Percentiles rank a stretch among this genome's conserved stretches.
phyloP scores from a whole-genome alignment of 2,113 vertebrate species.

The Taurulus bubalis region DNA sequence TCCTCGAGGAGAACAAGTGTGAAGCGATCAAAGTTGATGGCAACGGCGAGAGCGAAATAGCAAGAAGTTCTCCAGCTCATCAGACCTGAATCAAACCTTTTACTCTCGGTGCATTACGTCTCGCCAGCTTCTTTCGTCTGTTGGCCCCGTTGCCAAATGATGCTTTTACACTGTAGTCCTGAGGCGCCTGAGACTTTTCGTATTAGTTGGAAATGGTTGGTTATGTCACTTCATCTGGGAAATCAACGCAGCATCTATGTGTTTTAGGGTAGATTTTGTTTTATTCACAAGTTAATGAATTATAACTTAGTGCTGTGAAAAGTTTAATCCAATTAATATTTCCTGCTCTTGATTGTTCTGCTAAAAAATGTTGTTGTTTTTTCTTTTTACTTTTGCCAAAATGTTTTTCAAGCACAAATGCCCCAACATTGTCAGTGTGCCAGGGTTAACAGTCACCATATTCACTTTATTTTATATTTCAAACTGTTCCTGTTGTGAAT shows the following conservation, averaged over 20 bases:
- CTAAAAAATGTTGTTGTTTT: no score
- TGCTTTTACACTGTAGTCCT: background rate
- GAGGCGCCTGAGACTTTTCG: background rate
- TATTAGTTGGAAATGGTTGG: background rate
- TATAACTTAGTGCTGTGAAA: background rate
- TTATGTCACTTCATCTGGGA: background rate
- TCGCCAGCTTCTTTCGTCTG: background rate
- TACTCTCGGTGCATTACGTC: background rate
- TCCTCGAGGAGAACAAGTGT: background rate
- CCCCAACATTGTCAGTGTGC: background rate
- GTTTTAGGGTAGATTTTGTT: slow-evolving; percentile 20
- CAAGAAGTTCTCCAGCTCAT: slow-evolving; percentile 15
- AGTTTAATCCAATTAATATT: background rate
- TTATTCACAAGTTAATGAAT: background rate
- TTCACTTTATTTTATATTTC: background rate
- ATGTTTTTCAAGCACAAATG: background rate
- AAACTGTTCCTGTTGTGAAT: background rate
- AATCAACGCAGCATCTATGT: background rate
- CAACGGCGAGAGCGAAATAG: background rate
- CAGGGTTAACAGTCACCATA: background rate
- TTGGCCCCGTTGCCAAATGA: background rate
- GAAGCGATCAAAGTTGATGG: background rate
- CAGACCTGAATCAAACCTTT: background rate
- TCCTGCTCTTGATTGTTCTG: background rate
- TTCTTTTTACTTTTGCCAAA: no score